Base-by-base conservation (phyloP, 2,113 vertebrate species). In the Synchiropus splendidus region DNA sequence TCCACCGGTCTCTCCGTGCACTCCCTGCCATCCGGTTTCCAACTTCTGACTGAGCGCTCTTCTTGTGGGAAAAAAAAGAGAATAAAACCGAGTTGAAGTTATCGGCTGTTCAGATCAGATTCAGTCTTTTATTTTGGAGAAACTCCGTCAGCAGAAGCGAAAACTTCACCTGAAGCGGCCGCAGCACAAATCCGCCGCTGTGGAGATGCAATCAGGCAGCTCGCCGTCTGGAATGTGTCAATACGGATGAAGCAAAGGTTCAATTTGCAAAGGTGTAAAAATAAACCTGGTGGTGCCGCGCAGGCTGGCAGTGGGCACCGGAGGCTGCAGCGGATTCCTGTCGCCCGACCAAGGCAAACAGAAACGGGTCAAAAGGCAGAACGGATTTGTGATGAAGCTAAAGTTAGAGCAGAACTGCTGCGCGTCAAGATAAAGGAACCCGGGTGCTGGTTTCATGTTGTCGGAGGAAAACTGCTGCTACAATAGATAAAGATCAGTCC, bases 301-400 rank as follows among this genome's bases (percentile, higher is more conserved):
- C 69, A 74, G 76, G 66, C 75, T 78, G 80, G 74, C 66, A 80
- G 70, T 48, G 75, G 66, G 72, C 62, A 74, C 31, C 15, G 63
- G 76, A 71, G 75, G 73, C 56, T 48, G 69, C 55, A 50, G 64
- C 50, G 18, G 67, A 79, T 83, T 79, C 75, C 68, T 75, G 64
- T 50, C 21, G 54, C 70, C 70, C 53, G 34, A 76, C 80, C 81
- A 80, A 72, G 40, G 78, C 77, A 85, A 87, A 85, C 76, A 83
- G 59, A 76, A 71, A 61, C 61, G 59, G 81, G 75, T 83, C 79
- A 81, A 79, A 74, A 76, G 79, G 73, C 74, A 78, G 78, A 38
- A 55, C 36, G 38, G 67, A 51, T 71, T 60, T 48, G 57, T 40
- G 21, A 46, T 54, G 18, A 0, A 45, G 51, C 75, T 78, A 79